Evolutionary conservation across 2,113 vertebrate species (phyloP).

Genomic region (Brachyhypopomus gauderio): DNA sequence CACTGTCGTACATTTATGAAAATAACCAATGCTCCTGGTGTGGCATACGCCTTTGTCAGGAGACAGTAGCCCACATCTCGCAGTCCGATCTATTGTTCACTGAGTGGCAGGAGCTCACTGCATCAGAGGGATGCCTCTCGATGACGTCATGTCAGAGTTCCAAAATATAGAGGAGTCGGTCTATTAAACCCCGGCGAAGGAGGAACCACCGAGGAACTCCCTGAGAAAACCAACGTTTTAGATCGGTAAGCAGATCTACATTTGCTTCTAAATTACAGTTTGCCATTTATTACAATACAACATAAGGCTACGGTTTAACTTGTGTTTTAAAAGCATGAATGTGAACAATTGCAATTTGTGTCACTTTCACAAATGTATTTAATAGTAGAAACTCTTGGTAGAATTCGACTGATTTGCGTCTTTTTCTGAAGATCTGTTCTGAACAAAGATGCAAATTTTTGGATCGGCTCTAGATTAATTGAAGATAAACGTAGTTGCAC

Average conservation of each 20-base stretch:
- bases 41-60: not conserved
- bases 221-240: slow-evolving; percentile 25
- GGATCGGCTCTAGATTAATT: too few species aligned
- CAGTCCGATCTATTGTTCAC: slow-evolving; percentile 9
- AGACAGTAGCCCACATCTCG: not conserved
- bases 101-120: slow-evolving; percentile 18
- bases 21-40: too few species aligned
- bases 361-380: not conserved
- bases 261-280: not conserved
- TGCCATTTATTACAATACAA: not conserved
- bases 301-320: too few species aligned
- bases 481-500: too few species aligned
- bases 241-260: slow-evolving; percentile 40
- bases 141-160: slow-evolving; percentile 64
- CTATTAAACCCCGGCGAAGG: slow-evolving; percentile 29
- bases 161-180: slow-evolving; percentile 36
- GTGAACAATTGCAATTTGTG: not conserved
- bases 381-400: not conserved
- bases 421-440: not conserved
- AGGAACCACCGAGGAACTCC: slow-evolving; percentile 31
- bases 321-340: too few species aligned
- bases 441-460: too few species aligned
- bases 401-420: not conserved
- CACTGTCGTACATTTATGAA: too few species aligned
- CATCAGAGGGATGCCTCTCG: slow-evolving; percentile 59